Evolutionary conservation across 2,888 invertebrate species (phyloP), one percentile per base, ranked within the genome.

Genomic region (Hoplodrina blanda): DNA sequence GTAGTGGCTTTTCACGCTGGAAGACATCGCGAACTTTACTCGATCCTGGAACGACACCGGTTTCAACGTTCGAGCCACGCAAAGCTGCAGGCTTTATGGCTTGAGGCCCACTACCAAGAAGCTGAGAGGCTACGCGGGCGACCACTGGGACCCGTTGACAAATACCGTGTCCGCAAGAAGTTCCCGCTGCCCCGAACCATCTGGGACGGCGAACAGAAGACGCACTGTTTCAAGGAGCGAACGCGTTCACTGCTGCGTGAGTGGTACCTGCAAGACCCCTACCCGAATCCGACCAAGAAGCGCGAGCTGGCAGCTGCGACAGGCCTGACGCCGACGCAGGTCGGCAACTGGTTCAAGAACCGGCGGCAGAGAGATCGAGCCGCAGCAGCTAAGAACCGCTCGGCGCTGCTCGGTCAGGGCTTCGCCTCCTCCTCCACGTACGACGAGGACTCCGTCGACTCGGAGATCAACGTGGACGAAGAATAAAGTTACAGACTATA

Each of bases 151-250:
- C 97, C 97, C 85, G 97, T 97, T 83, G 97, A 97, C 90, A 97
- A 97, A 95, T 97, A 97, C 92, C 95, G 97, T 77, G 99, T 99
- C 68, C 97, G 99, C 76, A 98, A 99, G 96, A 99, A 99, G 97
- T 99, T 99, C 93, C 99, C 99, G 30, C 96, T 99, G 89, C 99
- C 99, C 65, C 96, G 99, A 86, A 99, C 99, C 76, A 99, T 99
- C 89, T 99, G 99, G 99, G 99, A 99, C 94, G 99, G 99, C 72
- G 99, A 99, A 93, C 99, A 99, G 96, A 99, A 99, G 84, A 99
- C 99, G 91, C 99, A 99, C 95, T 99, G 99, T 95, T 99, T 99
- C 96, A 99, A 99, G 95, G 98, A 99, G 96, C 96, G 99, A 81
- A 99, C 99, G 90, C 96, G 99, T 84, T 98, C 99, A 87, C 96